Conservation (phyloP, 2,113 vertebrate genomes). For the Pongo pygmaeus region DNA sequence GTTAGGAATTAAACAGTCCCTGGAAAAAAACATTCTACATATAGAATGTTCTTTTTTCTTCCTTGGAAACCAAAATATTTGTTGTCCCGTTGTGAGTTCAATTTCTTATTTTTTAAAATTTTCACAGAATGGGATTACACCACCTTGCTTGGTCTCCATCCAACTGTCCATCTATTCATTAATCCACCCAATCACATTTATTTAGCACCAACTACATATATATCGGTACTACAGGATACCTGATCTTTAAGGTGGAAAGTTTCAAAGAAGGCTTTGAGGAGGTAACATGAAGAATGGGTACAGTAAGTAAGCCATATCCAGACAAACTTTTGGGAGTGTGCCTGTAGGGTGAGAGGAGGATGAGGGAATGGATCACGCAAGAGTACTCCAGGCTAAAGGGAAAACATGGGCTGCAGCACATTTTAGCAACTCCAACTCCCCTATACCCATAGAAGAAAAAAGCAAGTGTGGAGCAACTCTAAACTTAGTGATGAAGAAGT, state of each 20-base stretch:
- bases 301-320: no score
- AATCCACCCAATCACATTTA: background rate
- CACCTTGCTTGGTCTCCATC: background rate
- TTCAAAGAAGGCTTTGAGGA: background rate
- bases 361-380: accelerated
- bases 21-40: background rate
- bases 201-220: background rate
- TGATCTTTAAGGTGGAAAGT: background rate
- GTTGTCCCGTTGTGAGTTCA: background rate
- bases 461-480: background rate
- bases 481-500: background rate
- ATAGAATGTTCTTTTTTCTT: background rate
- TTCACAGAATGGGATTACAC: background rate
- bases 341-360: background rate
- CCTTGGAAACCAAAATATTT: slow-evolving; percentile 1
- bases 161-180: background rate
- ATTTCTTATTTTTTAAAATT: background rate
- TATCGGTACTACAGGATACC: background rate
- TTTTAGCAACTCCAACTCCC: background rate
- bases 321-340: background rate
- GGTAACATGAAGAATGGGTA: background rate
- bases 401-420: background rate
- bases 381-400: background rate
- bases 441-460: background rate
- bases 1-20: background rate